Evolutionary conservation across 2,113 vertebrate species (phyloP).

Genomic region (Lanius ludovicianus): DNA sequence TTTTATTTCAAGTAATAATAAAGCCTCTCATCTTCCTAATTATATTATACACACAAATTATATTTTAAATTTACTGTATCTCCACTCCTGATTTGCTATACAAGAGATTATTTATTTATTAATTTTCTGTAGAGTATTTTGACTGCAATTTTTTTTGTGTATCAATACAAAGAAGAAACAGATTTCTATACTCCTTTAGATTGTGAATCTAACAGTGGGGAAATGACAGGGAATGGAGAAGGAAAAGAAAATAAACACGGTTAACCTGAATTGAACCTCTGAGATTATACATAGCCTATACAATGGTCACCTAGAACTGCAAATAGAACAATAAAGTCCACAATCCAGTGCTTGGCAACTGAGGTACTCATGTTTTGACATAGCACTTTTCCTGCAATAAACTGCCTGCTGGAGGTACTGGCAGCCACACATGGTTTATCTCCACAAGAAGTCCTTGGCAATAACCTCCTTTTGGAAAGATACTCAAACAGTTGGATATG

Average conservation of each 20-base stretch:
- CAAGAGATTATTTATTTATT: neutral
- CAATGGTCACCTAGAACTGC: neutral
- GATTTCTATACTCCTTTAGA: neutral
- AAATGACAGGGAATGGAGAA: neutral
- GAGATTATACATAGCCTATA: neutral
- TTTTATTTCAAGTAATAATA: neutral
- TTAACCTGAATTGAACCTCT: neutral
- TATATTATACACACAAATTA: neutral
- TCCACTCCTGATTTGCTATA: neutral
- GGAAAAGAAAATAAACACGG: accelerated
- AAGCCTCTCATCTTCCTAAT: neutral
- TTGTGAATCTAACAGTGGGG: neutral
- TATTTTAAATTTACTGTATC: neutral
- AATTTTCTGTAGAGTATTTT: neutral
- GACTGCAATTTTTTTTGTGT: neutral
- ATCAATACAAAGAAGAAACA: neutral
- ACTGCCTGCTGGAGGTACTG: neutral
- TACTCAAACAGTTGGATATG: neutral
- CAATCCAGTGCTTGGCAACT: neutral
- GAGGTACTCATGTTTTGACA: neutral
- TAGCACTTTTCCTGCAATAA: neutral
- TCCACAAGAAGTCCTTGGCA: neutral
- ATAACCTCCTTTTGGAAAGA: neutral
- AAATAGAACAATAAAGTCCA: neutral
- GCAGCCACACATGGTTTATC: neutral